Conservation (phyloP, 2,113 vertebrate genomes). For the Rhizomys pruinosus region DNA sequence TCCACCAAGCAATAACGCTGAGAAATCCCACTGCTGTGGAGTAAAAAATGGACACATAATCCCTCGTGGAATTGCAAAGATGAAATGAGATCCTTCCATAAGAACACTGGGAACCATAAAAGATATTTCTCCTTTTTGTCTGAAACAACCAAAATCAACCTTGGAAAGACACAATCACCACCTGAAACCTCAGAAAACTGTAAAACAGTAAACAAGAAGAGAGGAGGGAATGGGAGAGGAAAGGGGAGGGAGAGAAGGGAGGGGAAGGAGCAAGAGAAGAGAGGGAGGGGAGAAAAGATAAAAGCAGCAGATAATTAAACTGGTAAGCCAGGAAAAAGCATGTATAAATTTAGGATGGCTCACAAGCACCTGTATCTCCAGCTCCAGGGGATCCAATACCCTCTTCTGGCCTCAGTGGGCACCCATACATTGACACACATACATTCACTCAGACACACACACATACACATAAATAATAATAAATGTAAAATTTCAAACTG, state of each 20-base stretch:
- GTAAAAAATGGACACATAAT: constrained; percentile 30
- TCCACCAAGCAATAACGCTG: constrained; percentile 20
- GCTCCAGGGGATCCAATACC: too few relatives aligned
- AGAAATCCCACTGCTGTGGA: constrained; percentile 27
- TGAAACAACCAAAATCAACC: constrained; percentile 30
- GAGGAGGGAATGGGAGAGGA: neutral
- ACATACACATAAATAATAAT: too few relatives aligned
- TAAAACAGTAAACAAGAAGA: neutral
- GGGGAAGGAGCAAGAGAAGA: too few relatives aligned
- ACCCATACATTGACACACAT: too few relatives aligned
- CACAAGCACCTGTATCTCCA: constrained; percentile 17
- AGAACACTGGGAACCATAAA: neutral
- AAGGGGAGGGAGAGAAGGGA: neutral
- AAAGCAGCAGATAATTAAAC: constrained; percentile 16
- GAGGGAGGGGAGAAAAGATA: neutral
- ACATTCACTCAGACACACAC: too few relatives aligned
- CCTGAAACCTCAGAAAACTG: neutral
- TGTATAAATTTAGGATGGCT: neutral
- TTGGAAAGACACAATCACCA: neutral
- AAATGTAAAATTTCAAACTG: constrained; percentile 48
- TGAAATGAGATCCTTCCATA: constrained; percentile 18
- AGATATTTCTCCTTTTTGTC: neutral
- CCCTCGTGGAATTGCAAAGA: neutral
- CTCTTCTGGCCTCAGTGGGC: too few relatives aligned
- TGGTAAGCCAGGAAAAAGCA: constrained; percentile 2